Evolutionary conservation across 2,888 invertebrate species (phyloP), one percentile per base, ranked within the genome.

Genomic region (Dicycla oo): DNA sequence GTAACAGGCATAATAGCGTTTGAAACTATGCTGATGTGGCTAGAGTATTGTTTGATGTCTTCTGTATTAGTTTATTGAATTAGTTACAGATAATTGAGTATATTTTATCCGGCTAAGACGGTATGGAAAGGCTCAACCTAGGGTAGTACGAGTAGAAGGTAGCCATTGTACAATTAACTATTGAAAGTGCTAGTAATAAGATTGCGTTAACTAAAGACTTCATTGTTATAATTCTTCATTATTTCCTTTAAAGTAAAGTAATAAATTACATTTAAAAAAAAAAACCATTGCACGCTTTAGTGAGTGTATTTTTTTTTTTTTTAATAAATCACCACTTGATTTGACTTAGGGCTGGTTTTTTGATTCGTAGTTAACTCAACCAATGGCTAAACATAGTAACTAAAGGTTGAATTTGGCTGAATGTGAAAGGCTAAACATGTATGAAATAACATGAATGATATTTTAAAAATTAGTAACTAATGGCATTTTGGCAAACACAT

Each of bases 1-100:
- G 82, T 78, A 65, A 62, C 54, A 71, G 10, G 18, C 38, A 62
- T 62, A 65, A 66, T 66, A 47, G 62, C 23, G 7, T 53, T 58
- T 65, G 45, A 67, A 67, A 78, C 65, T 66, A 57, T 61, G 53
- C 73, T 69, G 71, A 69, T 77, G 54, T 34, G 18, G 30, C 56
- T 64, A 2, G 13, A 30, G 15, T 38, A 30, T 73, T 60, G 64
- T 73, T 64, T 38, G 30, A 2, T 69, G 45, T 56, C 18, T 57
- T 58, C 11, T 40, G 38, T 40, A 38, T 58, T 51, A 51, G 43
- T 76, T 51, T 45, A 69, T 51, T 69, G 51, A 61, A 75, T 70
- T 78, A 56, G 38, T 78, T 60, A 20, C 26, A 43, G 18, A 3
- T 70, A 43, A 49, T 70, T 66, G 13, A 30, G 76, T 10, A 13